Evolutionary conservation across 2,888 invertebrate genomes (phyloP), one percentile per base, ranked within the genome.

Genomic region (Folsomia candida): DNA sequence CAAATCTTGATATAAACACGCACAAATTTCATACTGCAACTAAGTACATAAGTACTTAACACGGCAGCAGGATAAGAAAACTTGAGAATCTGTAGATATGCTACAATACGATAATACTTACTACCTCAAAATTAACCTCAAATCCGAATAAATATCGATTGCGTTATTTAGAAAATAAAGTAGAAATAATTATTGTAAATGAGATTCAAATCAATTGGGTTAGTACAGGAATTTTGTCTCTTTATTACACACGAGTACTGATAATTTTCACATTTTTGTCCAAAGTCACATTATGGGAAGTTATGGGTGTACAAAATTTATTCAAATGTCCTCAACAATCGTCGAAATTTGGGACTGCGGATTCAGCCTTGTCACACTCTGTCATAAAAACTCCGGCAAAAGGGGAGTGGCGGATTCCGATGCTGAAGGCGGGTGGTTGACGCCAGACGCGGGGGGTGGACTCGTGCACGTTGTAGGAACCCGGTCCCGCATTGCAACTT

Each of bases 351-450:
- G 69, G 62, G n/a, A 67, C 66, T 27, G 59, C 37, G 59, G 67
- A 37, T 2, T 74, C 74, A 4, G 29, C 58, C 51, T 75, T 76
- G 66, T 79, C 79, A 61, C 72, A 72, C 3, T 72, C 71, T 2
- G 79, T 79, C 64, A 74, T 57, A n/a, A 72, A 67, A 20, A 66
- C 76, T 6, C 78, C 78, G 22, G 77, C 71, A 67, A 74, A 78
- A 60, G 74, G 72, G 2, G 77, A 70, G 54, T 79, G 79, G 29
- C 85, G 83, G 20, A 82, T 82, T 60, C 88, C 87, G 82, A 90
- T 87, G 62, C 88, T 87, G 82, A 85, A 90, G 82, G 88, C 87
- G 3, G 90, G 90, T 82, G 78, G 70, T 24, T 67, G 51, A 2
- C 75, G 68, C 61, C 75, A 76, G 20, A 69, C 64, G 3, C 27